A percentile compares a stretch with the other conserved stretches of the same genome.
These are phyloP conservation scores for Micropoecilia bifurca DNA, from an alignment of 2,797 vertebrate genomes.

Conservation along the genomic window DNA sequence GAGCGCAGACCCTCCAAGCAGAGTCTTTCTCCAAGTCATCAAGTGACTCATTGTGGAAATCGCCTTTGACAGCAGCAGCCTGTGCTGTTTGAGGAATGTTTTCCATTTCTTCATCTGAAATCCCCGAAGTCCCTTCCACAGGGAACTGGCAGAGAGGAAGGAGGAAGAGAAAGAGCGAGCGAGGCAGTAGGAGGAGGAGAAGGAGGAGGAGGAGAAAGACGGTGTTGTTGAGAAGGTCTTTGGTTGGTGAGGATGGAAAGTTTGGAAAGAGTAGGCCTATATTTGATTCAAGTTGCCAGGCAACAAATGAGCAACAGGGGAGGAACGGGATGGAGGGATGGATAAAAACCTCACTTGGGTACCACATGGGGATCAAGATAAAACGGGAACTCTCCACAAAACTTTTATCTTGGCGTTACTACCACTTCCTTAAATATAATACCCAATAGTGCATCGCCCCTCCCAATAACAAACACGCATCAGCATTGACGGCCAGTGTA, in stretches of 20 bases:
- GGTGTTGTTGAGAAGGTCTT: conserved; percentile 61
- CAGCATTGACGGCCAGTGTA: neutral
- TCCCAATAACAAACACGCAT: neutral
- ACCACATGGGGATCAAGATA: conserved; percentile 47
- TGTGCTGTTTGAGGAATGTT: conserved; percentile 81
- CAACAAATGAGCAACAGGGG: conserved; percentile 78
- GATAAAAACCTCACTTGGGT: conserved; percentile 66
- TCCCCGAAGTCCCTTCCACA: conserved; percentile 73
- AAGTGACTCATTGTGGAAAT: conserved; percentile 80
- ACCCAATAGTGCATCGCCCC: neutral
- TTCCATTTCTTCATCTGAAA: conserved; percentile 84
- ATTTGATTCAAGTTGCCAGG: conserved; percentile 84
- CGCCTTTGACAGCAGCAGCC: conserved; percentile 80
- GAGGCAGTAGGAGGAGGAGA: conserved; percentile 29
- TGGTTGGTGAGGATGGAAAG: conserved; percentile 83
- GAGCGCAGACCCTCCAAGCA: conserved; percentile 63
- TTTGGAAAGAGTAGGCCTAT: conserved; percentile 81
- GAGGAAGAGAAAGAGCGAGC: conserved; percentile 19
- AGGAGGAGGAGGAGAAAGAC: conserved; percentile 37
- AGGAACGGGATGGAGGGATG: conserved; percentile 64
- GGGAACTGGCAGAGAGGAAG: conserved; percentile 64
- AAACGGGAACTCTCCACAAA: conserved; percentile 19
- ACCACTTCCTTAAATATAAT: neutral
- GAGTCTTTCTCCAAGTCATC: conserved; percentile 69
- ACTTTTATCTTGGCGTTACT: conserved; percentile 17